phyloP scores from a whole-genome alignment of 2,888 invertebrate species.

The Fragum sueziense region DNA sequence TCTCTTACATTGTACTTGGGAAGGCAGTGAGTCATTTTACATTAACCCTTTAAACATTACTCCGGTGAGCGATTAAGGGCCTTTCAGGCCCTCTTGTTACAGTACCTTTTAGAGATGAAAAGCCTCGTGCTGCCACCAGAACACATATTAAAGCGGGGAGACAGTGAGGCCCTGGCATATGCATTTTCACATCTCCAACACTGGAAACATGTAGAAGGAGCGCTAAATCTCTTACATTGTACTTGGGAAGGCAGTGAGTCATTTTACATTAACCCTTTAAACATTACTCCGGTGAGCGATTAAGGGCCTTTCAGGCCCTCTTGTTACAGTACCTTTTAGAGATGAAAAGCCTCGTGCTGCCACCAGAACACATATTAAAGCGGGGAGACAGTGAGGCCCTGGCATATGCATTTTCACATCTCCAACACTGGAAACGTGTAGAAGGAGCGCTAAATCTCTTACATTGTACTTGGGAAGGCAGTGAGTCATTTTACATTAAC shows the following conservation, averaged over 20 bases:
- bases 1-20: constrained; percentile 95
- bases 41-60: too few species aligned
- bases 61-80: too few species aligned
- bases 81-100: too few species aligned
- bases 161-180: constrained; percentile 98
- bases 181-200: constrained; percentile 97
- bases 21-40: constrained; percentile 87
- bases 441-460: constrained; percentile 96
- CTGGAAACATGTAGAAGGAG: constrained; percentile 98
- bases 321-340: constrained; percentile 92
- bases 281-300: too few species aligned
- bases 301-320: too few species aligned
- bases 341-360: constrained; percentile 96
- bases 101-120: constrained; percentile 96
- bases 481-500: constrained; percentile 82
- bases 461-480: constrained; percentile 96
- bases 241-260: constrained; percentile 93
- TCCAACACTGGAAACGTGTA: constrained; percentile 97
- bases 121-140: constrained; percentile 97
- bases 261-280: too few species aligned
- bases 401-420: constrained; percentile 97
- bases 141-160: constrained; percentile 97
- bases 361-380: constrained; percentile 98
- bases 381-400: constrained; percentile 98
- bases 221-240: constrained; percentile 93